Evolutionary conservation across 2,113 vertebrate species (phyloP).

Genomic region (Erpornis zantholeuca): DNA sequence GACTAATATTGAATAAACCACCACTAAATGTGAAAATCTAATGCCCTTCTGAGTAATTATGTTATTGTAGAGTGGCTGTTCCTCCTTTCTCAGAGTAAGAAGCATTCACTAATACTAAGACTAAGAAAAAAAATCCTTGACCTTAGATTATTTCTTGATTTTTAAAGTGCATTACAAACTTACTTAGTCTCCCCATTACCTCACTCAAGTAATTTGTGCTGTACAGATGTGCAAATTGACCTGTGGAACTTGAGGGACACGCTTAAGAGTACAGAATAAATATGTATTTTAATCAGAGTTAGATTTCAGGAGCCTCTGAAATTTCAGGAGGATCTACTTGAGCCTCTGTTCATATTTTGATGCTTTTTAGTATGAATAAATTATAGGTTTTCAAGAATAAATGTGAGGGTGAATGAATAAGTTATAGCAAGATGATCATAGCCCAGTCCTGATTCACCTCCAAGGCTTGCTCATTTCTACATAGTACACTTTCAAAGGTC

Average conservation of each 20-base stretch:
- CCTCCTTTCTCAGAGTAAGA: neutral
- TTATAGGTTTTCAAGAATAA: conserved; percentile 11
- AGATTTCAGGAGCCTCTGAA: neutral
- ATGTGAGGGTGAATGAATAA: conserved; percentile 15
- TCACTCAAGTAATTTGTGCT: neutral
- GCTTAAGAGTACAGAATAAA: neutral
- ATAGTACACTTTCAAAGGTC: neutral
- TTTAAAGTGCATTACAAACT: neutral
- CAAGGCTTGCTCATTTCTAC: neutral
- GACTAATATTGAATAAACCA: neutral
- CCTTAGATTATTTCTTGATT: neutral
- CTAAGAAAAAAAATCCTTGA: neutral
- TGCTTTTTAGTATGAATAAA: conserved; percentile 40
- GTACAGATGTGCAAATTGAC: neutral
- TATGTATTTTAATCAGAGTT: neutral
- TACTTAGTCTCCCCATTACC: neutral
- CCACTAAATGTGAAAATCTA: too few species aligned
- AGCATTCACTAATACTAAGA: neutral
- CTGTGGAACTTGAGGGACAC: neutral
- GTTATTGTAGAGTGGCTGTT: neutral
- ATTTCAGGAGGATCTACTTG: too few species aligned
- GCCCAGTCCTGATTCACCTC: neutral
- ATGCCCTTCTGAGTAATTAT: neutral
- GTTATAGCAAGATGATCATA: neutral
- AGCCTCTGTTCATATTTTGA: neutral